Evolutionary conservation across 2,888 invertebrate genomes (phyloP), one percentile per base, ranked within the genome.

Genomic region (Tipula lateralis): DNA sequence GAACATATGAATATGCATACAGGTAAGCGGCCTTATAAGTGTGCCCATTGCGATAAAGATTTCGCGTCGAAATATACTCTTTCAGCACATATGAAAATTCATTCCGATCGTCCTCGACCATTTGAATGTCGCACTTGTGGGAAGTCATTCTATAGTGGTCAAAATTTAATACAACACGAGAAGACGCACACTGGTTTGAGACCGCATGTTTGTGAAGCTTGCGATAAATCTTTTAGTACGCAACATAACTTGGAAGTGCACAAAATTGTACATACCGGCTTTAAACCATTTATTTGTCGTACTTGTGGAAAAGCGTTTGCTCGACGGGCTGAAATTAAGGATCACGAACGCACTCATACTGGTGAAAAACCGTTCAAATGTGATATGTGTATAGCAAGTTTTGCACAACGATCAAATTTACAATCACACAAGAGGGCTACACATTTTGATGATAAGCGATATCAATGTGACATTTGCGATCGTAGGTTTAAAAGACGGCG

Each of bases 21-120:
- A 0, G 95, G 95, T 0, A 88, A 91, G 1, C 90, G 94, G 0
- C 95, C 95, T 0, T 93, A 95, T 88, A 89, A 91, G 3, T 96
- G 96, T 87, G 87, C 89, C 0, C 88, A 91, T 0, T 96, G 96
- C 88, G 91, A 92, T 6, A 96, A 96, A 90, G 92, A 93, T 86
- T 96, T 95, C 89, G 94, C 95, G 0, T 95, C 94, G 12, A 96
- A 95, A 87, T 96, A 96, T 87, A 95, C 95, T 0, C 92, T 93
- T 86, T 94, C 94, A 86, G 93, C 95, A 0, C 96, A 96, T 87
- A 90, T 93, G 85, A 96, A 95, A 89, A 96, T 94, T 0, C 96
- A 96, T 87, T 92, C 89, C 87, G 89, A 91, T 9, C 91, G 96
- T 0, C 94, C 94, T 0, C 91, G 96, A 0, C 95, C 95, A 0